Conservation (phyloP, 2,797 vertebrate species). For the Hybognathus amarus region DNA sequence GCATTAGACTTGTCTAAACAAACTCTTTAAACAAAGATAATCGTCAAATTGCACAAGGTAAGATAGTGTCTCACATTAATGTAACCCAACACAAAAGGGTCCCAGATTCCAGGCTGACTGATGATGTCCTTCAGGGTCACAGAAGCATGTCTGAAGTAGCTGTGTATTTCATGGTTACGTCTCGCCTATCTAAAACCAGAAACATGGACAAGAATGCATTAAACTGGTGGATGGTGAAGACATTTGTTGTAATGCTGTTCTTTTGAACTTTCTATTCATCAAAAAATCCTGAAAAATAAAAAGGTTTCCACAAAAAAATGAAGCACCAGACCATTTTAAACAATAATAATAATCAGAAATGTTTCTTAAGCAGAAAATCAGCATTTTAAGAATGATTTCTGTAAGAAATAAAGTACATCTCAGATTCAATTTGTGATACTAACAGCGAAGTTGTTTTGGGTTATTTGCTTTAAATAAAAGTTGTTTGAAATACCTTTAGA, state of each 20-base stretch:
- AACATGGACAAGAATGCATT: not conserved
- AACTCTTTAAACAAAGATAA: not conserved
- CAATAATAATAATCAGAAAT: too few relatives aligned
- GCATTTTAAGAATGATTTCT: too few relatives aligned
- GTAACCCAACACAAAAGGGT: slow-evolving; percentile 87
- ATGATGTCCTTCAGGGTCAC: slow-evolving; percentile 81
- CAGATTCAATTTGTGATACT: too few relatives aligned
- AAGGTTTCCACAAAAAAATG: too few relatives aligned
- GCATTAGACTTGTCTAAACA: not conserved
- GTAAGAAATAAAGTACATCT: too few relatives aligned
- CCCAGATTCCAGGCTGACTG: slow-evolving; percentile 89
- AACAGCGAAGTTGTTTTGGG: too few relatives aligned
- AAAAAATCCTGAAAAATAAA: too few relatives aligned
- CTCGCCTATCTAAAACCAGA: slow-evolving; percentile 41
- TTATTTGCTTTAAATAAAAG: too few relatives aligned
- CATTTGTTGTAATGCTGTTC: not conserved
- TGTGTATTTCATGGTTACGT: slow-evolving; percentile 74
- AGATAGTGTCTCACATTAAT: slow-evolving; percentile 79
- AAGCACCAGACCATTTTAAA: too few relatives aligned
- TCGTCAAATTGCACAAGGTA: not conserved
- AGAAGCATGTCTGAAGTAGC: slow-evolving; percentile 84
- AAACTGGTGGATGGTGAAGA: not conserved
- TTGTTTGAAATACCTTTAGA: too few relatives aligned
- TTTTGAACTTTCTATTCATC: too few relatives aligned
- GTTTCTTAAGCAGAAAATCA: too few relatives aligned